These are phyloP conservation scores for Perdita meconis DNA, from an alignment of 2,888 invertebrate species.

Conservation along the genomic window DNA sequence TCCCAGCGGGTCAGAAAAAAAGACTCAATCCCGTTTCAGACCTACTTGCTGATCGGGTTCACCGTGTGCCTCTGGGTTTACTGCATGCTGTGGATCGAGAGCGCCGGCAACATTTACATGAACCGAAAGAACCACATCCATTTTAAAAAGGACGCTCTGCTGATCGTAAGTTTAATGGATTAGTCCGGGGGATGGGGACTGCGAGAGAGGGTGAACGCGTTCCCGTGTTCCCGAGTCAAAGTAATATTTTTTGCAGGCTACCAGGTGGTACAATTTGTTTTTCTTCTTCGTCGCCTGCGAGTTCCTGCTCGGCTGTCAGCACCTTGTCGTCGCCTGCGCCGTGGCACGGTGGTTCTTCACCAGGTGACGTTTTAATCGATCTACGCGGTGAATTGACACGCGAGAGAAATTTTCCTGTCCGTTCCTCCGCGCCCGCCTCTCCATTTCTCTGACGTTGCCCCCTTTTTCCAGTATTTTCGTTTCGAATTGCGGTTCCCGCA, in stretches of 20 bases:
- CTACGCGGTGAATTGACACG: slow-evolving; percentile 16
- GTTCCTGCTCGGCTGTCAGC: slow-evolving; percentile 87
- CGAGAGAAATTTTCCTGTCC: slow-evolving; percentile 23
- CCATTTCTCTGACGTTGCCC: neutral
- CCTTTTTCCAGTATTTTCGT: neutral
- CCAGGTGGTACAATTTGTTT: slow-evolving; percentile 84
- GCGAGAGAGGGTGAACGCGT: too few relatives aligned
- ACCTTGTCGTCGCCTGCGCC: slow-evolving; percentile 87
- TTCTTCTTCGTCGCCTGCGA: slow-evolving; percentile 87
- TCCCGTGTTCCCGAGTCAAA: too few relatives aligned
- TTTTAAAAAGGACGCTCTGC: slow-evolving; percentile 73
- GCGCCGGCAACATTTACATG: slow-evolving; percentile 85
- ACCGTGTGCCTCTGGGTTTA: slow-evolving; percentile 86
- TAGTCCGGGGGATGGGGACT: too few relatives aligned
- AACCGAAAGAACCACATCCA: slow-evolving; percentile 73
- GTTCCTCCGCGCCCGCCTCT: neutral
- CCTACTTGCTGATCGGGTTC: slow-evolving; percentile 85
- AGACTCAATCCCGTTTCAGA: slow-evolving; percentile 80
- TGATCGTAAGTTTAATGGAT: slow-evolving; percentile 69
- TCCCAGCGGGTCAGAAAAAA: neutral
- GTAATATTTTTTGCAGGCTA: slow-evolving; percentile 71
- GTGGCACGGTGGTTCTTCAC: slow-evolving; percentile 88
- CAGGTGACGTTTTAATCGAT: slow-evolving; percentile 82
- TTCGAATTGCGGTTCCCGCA: neutral
- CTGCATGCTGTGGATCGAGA: slow-evolving; percentile 87